Conservation (phyloP, 2,113 vertebrate genomes). For the Acrocephalus arundinaceus region DNA sequence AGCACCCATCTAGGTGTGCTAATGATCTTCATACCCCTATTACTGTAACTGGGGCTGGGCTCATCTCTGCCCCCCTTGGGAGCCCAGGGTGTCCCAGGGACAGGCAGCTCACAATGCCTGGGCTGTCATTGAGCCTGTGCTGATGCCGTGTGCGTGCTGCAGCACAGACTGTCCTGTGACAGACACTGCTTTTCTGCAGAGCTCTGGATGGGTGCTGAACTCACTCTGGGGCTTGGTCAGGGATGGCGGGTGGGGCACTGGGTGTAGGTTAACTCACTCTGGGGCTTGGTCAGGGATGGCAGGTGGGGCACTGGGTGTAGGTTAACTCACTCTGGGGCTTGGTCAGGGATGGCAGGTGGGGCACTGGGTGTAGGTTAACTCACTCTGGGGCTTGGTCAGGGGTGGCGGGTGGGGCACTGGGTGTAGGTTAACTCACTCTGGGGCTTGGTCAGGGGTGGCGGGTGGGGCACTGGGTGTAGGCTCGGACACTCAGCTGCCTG, state of each 20-base stretch:
- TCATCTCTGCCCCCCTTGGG: rapidly evolving
- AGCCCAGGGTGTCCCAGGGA: background rate
- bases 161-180: no score
- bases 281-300: no score
- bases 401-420: background rate
- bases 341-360: background rate
- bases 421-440: no score
- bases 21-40: background rate
- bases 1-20: background rate
- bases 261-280: no score
- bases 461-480: background rate
- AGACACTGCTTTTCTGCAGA: background rate
- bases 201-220: background rate
- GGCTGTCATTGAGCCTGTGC: background rate
- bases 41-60: background rate
- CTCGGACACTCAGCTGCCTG: background rate
- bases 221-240: no score
- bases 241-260: background rate
- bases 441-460: no score
- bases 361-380: rapidly evolving
- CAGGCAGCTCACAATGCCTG: background rate
- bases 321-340: no score
- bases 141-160: rapidly evolving
- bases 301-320: background rate
- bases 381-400: no score